Conservation (phyloP, 2,797 vertebrate species). For the Pyrocephalus nanus region DNA sequence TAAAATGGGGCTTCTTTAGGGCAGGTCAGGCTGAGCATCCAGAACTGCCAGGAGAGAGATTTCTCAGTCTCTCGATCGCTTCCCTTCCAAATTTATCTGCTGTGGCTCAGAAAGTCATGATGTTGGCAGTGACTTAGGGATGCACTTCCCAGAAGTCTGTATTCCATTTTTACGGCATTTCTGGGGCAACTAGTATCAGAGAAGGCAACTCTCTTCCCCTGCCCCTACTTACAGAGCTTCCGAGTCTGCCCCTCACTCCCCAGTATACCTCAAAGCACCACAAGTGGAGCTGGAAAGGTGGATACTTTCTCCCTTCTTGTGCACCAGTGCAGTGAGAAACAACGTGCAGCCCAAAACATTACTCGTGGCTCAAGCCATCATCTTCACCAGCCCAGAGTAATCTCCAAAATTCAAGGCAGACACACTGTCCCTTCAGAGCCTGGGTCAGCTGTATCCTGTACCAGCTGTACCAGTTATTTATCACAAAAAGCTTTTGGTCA, state of each 20-base stretch:
- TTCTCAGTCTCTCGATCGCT: background rate
- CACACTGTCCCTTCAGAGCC: background rate
- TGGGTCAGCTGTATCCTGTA: background rate
- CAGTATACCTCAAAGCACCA: background rate
- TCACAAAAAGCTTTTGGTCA: conserved; percentile 10
- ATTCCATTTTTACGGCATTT: background rate
- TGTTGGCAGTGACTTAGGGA: background rate
- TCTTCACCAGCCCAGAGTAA: background rate
- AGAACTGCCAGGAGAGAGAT: background rate
- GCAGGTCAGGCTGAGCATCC: background rate
- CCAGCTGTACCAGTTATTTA: background rate
- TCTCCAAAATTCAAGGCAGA: background rate
- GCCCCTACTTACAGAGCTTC: background rate
- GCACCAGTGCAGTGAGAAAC: background rate
- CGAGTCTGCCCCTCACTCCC: background rate
- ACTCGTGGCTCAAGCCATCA: background rate
- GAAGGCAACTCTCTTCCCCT: background rate
- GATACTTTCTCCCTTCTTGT: background rate
- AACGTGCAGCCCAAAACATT: background rate
- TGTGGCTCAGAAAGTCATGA: background rate
- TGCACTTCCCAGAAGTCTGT: background rate
- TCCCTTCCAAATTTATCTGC: background rate
- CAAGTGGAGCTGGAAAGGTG: background rate
- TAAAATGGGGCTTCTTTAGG: background rate
- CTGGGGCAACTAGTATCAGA: background rate